Evolutionary conservation across 1,140 invertebrate genomes (phyloP).

Genomic region (Luehdorfia chinensis): DNA sequence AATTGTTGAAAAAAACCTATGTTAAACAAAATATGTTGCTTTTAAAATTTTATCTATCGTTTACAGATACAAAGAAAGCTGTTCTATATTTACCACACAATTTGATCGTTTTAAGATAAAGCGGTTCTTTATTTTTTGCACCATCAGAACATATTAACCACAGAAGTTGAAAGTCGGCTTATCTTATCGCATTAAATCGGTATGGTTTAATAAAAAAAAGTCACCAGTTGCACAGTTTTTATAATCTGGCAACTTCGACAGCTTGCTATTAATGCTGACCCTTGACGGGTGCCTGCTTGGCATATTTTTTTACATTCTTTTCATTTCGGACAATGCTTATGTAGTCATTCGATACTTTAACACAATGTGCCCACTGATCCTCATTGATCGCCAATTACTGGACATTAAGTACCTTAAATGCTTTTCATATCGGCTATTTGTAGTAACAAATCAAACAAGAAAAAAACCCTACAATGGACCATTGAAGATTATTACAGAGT

Average conservation of each 20-base stretch:
- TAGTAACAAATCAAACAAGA: constrained; percentile 72
- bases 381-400: constrained; percentile 77
- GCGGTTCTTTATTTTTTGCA: too few relatives aligned
- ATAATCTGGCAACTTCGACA: constrained; percentile 51
- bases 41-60: too few relatives aligned
- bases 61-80: too few relatives aligned
- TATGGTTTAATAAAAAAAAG: constrained; percentile 12
- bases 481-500: constrained; percentile 61
- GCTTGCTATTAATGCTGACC: constrained; percentile 49
- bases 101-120: too few relatives aligned
- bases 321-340: constrained; percentile 49
- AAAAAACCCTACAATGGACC: constrained; percentile 63
- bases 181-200: constrained; percentile 7
- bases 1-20: too few relatives aligned
- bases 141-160: too few relatives aligned
- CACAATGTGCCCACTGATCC: constrained; percentile 76
- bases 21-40: too few relatives aligned
- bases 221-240: constrained; percentile 13
- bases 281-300: constrained; percentile 44
- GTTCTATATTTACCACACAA: too few relatives aligned
- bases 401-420: constrained; percentile 76
- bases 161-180: too few relatives aligned
- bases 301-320: constrained; percentile 57
- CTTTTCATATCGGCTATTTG: constrained; percentile 72
- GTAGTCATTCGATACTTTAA: constrained; percentile 56